Base-by-base conservation (phyloP, 2,797 vertebrate genomes). In the Chaetodon trifasciatus region DNA sequence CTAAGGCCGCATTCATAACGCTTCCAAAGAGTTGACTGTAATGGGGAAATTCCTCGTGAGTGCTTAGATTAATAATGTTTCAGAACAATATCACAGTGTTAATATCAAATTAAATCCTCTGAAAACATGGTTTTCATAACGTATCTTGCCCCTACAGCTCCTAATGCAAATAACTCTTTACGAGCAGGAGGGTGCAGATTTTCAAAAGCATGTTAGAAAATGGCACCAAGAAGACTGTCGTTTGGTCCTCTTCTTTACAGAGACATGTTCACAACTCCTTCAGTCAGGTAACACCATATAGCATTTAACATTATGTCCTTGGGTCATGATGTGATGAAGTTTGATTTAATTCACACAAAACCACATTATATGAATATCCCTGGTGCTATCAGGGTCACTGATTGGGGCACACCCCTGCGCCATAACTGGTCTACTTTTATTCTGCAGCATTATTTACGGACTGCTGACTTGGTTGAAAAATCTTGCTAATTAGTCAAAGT, bases 261-360 rank as follows among this genome's bases (percentile, higher is more conserved):
- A 81, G 65, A 64, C 49, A 39, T 10, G 8, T 70, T 88, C 76
- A 80, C 74, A 74, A 32, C 53, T 87, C 44, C 6, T 21, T 75
- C 42, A 39, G 62, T 62, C 70, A 55, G 53, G 64, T 79, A 70
- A 81, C 86, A 78, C 67, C 66, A 78, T 87, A 85, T 68, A 65
- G 24, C 49, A 52, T 83, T 69, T 71, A 58, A 66, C 71, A 70
- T 69, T 28, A 17, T 78, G 78, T 76, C 15, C 40, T 44, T 68
- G 62, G 65, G 56, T 80, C 35, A 39, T 52, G 63, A 74, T 42
- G 55, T 53, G 62, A 74, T 74, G 65, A 52, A 57, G 35, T 75
- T 85, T 81, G 60, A 8, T n/a, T 82, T 78, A 10, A 32, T 80
- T 86, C 81, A 74, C 72, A 8, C 39, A 60, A 74, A 74, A 53